Base-by-base conservation (phyloP, 2,888 invertebrate species). In the Limenitis camilla region DNA sequence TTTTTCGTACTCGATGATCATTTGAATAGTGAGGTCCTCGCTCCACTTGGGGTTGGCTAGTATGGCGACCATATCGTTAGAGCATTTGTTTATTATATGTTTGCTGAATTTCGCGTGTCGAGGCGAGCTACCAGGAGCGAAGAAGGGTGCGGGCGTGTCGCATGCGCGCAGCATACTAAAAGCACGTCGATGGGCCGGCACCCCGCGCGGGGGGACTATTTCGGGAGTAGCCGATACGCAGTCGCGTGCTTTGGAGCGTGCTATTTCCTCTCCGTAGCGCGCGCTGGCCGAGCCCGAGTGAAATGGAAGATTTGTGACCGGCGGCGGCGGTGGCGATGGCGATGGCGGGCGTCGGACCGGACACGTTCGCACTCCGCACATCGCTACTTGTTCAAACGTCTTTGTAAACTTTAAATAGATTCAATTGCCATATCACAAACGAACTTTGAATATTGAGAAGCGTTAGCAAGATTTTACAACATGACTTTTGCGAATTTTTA, bases 91-190 rank as follows among this genome's bases (percentile, higher is more conserved):
- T 67, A 59, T 54, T 61, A 61, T 61, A 61, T 64, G 63, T 66
- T 62, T 61, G 68, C 40, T 27, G 32, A 32, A 67, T 64, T 73
- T 76, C 76, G 79, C 80, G 81, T 72, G 65, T 63, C 65, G 64
- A 63, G 72, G 65, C 65, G 62, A 52, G 63, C 65, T 75, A 81
- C 77, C 65, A 78, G 80, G 81, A 76, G 78, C 81, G 71, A 76
- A 81, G 80, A 80, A 81, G 83, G 79, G 84, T 86, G 87, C 87
- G 85, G 84, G 85, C 85, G 82, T 81, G 80, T 81, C 86, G 87
- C 87, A 87, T 86, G 87, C 87, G 87, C 86, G 86, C 83, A 87
- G 87, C 87, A 87, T 84, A 87, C 87, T 87, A 87, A 87, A 86
- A 87, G 87, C 87, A 87, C 86, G 87, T 85, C 86, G 85, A 84